These are phyloP conservation scores for Anseranas semipalmata DNA, from an alignment of 2,113 vertebrate species.

Conservation along the genomic window DNA sequence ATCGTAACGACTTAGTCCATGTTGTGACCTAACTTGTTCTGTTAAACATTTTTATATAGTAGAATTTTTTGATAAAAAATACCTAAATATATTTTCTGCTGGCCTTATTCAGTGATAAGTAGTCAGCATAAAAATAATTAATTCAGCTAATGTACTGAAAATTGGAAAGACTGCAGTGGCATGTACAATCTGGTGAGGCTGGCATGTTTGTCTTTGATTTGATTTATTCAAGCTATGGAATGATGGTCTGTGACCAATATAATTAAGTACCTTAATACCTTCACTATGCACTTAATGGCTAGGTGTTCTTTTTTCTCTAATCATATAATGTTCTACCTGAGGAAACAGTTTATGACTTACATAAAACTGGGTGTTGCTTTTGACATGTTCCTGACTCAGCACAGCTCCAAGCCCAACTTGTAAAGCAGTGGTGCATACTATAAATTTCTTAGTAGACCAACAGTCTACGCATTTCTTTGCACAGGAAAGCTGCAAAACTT, in stretches of 20 bases:
- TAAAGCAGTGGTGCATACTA: background rate
- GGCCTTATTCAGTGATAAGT: conserved; percentile 11
- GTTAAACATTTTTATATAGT: background rate
- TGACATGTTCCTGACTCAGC: conserved; percentile 69
- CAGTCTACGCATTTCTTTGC: background rate
- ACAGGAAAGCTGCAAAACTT: background rate
- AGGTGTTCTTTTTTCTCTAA: conserved; percentile 61
- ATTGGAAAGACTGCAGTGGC: conserved; percentile 52
- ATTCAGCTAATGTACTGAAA: conserved; percentile 17
- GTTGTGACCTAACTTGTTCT: background rate
- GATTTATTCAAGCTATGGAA: conserved; percentile 38
- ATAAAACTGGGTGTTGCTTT: conserved; percentile 75
- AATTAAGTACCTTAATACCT: conserved; percentile 70
- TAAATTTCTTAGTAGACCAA: conserved; percentile 24
- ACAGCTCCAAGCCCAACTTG: conserved; percentile 44
- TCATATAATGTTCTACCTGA: conserved; percentile 67
- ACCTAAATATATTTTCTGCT: background rate
- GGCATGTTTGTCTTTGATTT: conserved; percentile 59
- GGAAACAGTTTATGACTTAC: conserved; percentile 70
- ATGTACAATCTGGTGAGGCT: conserved; percentile 56
- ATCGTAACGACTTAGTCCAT: background rate
- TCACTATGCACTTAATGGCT: conserved; percentile 62
- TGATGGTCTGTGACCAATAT: conserved; percentile 63
- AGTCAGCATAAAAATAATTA: conserved; percentile 55
- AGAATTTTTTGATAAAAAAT: background rate